A percentile compares a stretch with the other conserved stretches of the same genome.
Conservation (phyloP, 2,888 invertebrate genomes). For the Lamellibrachia columna region DNA sequence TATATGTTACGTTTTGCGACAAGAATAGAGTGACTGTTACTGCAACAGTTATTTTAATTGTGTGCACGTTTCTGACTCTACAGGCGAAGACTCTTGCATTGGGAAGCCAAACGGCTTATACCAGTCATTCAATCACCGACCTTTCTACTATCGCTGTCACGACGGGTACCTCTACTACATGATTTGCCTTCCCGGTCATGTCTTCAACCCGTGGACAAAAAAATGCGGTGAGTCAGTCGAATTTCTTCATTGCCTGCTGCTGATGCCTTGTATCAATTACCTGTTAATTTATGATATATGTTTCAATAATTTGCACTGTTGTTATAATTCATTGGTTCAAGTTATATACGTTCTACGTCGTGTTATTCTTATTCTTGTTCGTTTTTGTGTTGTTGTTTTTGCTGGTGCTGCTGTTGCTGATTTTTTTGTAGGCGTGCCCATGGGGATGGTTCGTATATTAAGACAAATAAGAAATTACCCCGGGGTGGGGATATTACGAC, state of each 20-base stretch:
- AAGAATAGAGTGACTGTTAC: no score
- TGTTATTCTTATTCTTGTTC: no score
- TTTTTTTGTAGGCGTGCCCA: no score
- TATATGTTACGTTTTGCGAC: no score
- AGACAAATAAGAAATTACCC: no score
- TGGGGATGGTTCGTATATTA: no score
- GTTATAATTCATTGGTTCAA: not conserved
- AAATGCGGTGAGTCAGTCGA: not conserved
- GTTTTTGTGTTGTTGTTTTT: no score
- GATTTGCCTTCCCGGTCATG: not conserved
- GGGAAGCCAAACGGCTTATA: not conserved
- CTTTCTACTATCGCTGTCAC: not conserved
- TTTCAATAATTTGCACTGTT: not conserved
- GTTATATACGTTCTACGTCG: no score
- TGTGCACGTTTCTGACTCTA: not conserved
- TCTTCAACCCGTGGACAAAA: not conserved
- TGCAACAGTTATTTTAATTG: not conserved
- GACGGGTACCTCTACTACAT: not conserved
- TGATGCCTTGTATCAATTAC: no score
- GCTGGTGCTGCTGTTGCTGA: no score
- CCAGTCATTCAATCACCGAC: not conserved
- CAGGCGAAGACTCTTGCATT: not conserved
- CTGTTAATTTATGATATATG: not conserved
- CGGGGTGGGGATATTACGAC: no score
- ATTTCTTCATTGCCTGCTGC: no score